Conservation (phyloP, 1,140 invertebrate genomes). For the Microplitis mediator region DNA sequence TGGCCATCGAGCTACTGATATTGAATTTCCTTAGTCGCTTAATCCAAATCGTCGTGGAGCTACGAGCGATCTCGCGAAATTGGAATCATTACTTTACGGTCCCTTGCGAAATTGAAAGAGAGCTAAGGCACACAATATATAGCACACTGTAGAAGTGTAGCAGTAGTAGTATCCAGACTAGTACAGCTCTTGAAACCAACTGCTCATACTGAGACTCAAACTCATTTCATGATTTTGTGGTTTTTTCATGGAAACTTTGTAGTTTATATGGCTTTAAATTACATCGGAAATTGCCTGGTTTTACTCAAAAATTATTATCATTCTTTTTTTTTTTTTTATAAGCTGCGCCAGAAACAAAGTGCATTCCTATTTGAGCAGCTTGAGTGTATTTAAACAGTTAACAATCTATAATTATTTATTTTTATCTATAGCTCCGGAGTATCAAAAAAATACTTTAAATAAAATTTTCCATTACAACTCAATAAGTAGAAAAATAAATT, state of each 20-base stretch:
- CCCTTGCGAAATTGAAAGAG: conserved; percentile 49
- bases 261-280: conserved; percentile 5
- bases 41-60: conserved; percentile 55
- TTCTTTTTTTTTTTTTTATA: background rate
- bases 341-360: background rate
- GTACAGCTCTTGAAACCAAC: background rate
- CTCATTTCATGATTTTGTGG: conserved; percentile 10
- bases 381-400: too few relatives aligned
- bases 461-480: too few relatives aligned
- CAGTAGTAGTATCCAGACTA: background rate
- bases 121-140: conserved; percentile 11
- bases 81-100: conserved; percentile 61
- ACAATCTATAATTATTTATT: too few relatives aligned
- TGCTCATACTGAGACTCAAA: background rate
- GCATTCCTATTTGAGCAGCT: background rate
- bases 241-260: conserved; percentile 11
- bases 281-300: conserved; percentile 9
- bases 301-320: background rate
- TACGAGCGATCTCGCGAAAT: conserved; percentile 58
- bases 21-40: conserved; percentile 63
- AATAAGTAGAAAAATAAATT: too few relatives aligned
- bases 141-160: background rate
- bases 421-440: too few relatives aligned
- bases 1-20: conserved; percentile 62
- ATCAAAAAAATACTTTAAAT: too few relatives aligned